Percentiles rank a stretch among this genome's conserved stretches.
Conservation (phyloP, 53 echinoderm and acorn worm species). For the Holothuria leucospilota region DNA sequence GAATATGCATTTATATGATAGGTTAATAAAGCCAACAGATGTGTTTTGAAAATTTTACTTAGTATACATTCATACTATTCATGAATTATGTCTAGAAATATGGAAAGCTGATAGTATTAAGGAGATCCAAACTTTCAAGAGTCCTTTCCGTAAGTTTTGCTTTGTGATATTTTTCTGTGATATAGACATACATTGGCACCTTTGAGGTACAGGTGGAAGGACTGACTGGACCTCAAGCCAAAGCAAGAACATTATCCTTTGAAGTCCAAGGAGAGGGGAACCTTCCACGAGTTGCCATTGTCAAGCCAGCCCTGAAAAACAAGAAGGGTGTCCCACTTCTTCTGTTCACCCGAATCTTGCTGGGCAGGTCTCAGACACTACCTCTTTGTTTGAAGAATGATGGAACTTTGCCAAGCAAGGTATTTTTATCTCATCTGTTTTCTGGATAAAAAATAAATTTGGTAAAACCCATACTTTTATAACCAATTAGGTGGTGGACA, state of each 20-base stretch:
- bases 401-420: constrained; percentile 96
- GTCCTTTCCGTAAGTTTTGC: no score
- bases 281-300: constrained; percentile 81
- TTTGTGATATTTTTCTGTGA: no score
- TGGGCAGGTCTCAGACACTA: constrained; percentile 80
- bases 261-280: constrained; percentile 99
- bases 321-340: constrained; percentile 93
- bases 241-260: constrained; percentile 87
- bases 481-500: no score
- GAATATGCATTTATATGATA: no score
- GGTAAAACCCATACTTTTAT: no score
- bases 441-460: background rate
- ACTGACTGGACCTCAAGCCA: constrained; percentile 81
- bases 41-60: no score
- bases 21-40: no score
- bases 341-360: constrained; percentile 83
- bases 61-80: no score
- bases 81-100: no score
- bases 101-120: no score
- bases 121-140: no score
- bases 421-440: background rate
- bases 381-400: constrained; percentile 91
- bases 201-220: constrained; percentile 96
- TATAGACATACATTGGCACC: constrained; percentile 84
- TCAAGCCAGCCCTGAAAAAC: constrained; percentile 89